A percentile compares a stretch with the other conserved stretches of the same genome.
phyloP scores from a whole-genome alignment of 2,113 vertebrate genomes.

The Nanorana parkeri region DNA sequence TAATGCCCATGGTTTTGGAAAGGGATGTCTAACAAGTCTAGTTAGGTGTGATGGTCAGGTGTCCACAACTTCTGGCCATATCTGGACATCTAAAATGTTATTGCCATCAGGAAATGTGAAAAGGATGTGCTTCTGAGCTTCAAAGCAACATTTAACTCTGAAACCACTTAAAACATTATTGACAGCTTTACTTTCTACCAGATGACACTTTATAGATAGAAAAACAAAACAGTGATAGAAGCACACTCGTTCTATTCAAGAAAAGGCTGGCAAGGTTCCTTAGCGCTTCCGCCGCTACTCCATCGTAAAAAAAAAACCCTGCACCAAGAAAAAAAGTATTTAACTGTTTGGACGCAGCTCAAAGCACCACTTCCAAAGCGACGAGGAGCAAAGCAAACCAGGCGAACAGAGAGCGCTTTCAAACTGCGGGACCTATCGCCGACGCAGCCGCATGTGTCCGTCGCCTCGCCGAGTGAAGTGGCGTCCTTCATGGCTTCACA shows the following conservation, averaged over 20 bases:
- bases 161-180: no score
- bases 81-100: no score
- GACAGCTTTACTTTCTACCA: no score
- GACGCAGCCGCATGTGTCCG: not conserved
- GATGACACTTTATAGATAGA: no score
- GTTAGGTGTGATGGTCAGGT: no score
- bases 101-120: no score
- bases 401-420: constrained; percentile 20
- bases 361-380: constrained; percentile 11
- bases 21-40: no score
- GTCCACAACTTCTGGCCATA: no score
- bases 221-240: no score
- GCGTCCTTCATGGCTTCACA: constrained; percentile 45
- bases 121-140: no score
- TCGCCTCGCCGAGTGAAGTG: constrained; percentile 35
- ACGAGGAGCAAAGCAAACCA: constrained; percentile 15
- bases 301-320: not conserved
- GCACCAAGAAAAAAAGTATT: constrained; percentile 10
- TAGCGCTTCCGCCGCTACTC: not conserved
- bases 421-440: constrained; percentile 15
- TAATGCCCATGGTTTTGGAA: no score
- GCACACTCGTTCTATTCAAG: not conserved
- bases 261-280: not conserved
- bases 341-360: constrained; percentile 18
- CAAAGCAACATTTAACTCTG: no score